Evolutionary conservation across 2,888 invertebrate species (phyloP), one percentile per base, ranked within the genome.

Genomic region (Coelinius sp.): DNA sequence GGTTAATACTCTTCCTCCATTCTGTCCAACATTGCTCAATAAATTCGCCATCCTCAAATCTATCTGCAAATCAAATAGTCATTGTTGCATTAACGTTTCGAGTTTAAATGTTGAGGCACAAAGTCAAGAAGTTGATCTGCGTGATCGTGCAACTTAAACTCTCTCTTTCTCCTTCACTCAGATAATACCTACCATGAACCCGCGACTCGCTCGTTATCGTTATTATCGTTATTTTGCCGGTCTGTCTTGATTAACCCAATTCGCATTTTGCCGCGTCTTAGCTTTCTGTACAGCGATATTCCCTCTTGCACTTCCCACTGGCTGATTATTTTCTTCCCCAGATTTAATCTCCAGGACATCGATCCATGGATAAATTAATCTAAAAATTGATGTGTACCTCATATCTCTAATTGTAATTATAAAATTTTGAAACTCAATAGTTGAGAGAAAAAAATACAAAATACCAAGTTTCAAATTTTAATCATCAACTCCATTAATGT

Each of bases 241-340:
- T 73, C 70, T 69, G 73, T 71, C 73, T 75, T 75, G 67, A 74
- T 75, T 73, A 73, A 75, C 72, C 69, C 69, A 68, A 71, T 75
- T 76, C 66, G 49, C 68, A 27, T 24, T 62, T 46, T 62, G 25
- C 10, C 56, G 14, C 44, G 24, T 59, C 56, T 59, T 25, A 20
- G 24, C 38, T 35, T 59, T 68, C 20, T 56, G 17, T 56, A 27
- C 27, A 22, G 35, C 35, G 35, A 59, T 31, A 59, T 53, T 17
- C 25, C 27, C 31, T 14, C 17, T 35, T 59, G 31, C 35, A 67
- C 25, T 67, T n/a, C 66, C 14, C 53, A 24, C 31, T 59, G 31
- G 24, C 35, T 46, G 27, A 49, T 66, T 66, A 17, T n/a, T 44
- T 41, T 25, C 25, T 20, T 31, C 27, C 35, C 20, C 17, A 35